Evolutionary conservation across 2,888 invertebrate genomes (phyloP), one percentile per base, ranked within the genome.

Genomic region (Scrobipalpa costella): DNA sequence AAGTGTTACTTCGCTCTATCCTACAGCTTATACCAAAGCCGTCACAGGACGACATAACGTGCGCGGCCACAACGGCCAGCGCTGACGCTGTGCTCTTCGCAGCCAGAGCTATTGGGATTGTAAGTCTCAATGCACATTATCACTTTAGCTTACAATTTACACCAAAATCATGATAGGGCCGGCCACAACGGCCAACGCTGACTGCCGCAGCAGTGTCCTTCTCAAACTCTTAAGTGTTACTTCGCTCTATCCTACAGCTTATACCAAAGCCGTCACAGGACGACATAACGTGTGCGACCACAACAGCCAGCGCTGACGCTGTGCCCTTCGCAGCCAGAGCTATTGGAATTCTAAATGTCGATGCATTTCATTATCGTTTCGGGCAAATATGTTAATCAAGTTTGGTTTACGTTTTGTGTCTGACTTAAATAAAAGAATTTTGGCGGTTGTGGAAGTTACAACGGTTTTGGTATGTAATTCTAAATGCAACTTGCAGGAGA

Each of bases 41-140:
- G 78, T 75, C 77, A 79, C 83, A 57, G 38, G 57, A 17, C 57
- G 57, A 57, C 57, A 57, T 27, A 36, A 57, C 57, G 57, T 57
- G 36, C 81, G 79, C 79, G 75, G 75, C 76, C 78, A 79, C 80
- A 78, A 77, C 34, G 33, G 9, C 55, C 55, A 55, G 7, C 55
- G 55, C 55, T 34, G 55, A 55, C 27, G 55, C 33, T 33, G 55
- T 75, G 73, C 76, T 79, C 79, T 79, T 76, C 73, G 69, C 73
- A 73, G 73, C 69, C 74, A 69, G 21, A 64, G 27, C 57, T 27
- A 61, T 61, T 57, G 44, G 52, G 11, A 63, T 60, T 40, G 52
- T 55, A 52, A 19, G 21, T 58, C 34, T 38, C 19, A 11, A 52
- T 49, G 49, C 63, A 52, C 60, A 55, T 63, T 60, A 38, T 27